Conservation (phyloP, 1,140 invertebrate species). For the Berghia stephanieae region DNA sequence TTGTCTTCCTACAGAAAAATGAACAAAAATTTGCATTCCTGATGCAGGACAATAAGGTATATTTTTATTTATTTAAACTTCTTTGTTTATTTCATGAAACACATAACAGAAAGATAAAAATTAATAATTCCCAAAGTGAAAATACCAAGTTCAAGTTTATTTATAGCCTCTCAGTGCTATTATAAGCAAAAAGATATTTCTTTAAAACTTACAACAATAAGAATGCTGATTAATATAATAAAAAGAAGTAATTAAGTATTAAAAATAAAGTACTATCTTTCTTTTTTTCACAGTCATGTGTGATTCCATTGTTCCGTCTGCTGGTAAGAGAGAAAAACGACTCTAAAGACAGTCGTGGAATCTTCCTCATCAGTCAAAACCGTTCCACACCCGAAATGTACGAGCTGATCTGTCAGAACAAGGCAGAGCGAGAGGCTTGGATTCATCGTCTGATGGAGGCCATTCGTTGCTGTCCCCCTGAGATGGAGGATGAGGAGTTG, state of each 20-base stretch:
- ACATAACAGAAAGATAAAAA: not conserved
- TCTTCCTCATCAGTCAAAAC: slow-evolving; percentile 80
- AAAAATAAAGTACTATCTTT: too few relatives aligned
- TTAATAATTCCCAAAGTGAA: too few relatives aligned
- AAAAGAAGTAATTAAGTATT: too few relatives aligned
- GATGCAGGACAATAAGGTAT: slow-evolving; percentile 70
- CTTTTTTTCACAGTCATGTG: slow-evolving; percentile 76
- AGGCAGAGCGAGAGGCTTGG: slow-evolving; percentile 89
- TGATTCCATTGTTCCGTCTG: slow-evolving; percentile 89
- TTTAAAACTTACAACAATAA: too few relatives aligned
- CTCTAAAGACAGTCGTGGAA: slow-evolving; percentile 80
- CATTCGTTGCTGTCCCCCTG: slow-evolving; percentile 65
- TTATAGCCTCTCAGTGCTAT: too few relatives aligned
- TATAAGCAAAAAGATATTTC: too few relatives aligned
- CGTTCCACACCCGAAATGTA: slow-evolving; percentile 90
- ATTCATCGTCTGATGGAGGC: slow-evolving; percentile 81
- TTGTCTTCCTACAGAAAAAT: slow-evolving; percentile 90
- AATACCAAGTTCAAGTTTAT: too few relatives aligned
- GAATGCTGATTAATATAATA: too few relatives aligned
- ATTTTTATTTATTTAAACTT: not conserved
- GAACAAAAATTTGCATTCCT: slow-evolving; percentile 75
- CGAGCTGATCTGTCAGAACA: slow-evolving; percentile 87
- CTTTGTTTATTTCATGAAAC: not conserved
- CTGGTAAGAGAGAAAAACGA: slow-evolving; percentile 92
- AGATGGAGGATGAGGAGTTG: slow-evolving; percentile 5